Percentiles rank a stretch among this genome's conserved stretches.
phyloP scores from a whole-genome alignment of 2,888 invertebrate genomes.

The Listrodromus nycthemerus region DNA sequence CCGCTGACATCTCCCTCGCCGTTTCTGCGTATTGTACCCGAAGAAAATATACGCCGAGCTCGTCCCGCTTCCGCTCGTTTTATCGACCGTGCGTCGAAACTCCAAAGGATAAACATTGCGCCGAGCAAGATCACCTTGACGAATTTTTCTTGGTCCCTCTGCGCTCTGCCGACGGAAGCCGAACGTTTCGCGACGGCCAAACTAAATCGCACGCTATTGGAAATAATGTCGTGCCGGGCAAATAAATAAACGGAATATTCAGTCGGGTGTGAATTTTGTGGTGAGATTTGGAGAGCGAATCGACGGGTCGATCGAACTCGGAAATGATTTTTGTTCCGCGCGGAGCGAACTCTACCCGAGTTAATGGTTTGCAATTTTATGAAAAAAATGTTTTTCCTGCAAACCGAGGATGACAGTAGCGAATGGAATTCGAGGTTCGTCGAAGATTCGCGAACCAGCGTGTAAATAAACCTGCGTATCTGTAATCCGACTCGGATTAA shows the following conservation, averaged over 20 bases:
- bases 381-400: not conserved
- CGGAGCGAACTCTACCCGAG: too few relatives aligned
- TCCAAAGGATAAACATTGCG: conserved; percentile 13
- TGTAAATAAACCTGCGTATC: not conserved
- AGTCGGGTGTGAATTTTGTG: not conserved
- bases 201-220: not conserved
- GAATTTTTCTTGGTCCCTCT: not conserved
- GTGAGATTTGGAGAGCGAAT: not conserved
- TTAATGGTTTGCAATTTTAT: not conserved
- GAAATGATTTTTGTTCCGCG: not conserved
- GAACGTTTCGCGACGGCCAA: not conserved
- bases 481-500: not conserved
- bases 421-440: not conserved
- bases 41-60: not conserved
- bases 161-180: not conserved
- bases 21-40: conserved; percentile 29
- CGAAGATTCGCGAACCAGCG: not conserved
- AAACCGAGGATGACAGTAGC: not conserved
- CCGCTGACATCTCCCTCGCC: conserved; percentile 7
- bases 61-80: conserved; percentile 33
- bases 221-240: not conserved
- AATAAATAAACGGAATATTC: not conserved
- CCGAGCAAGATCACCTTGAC: not conserved
- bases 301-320: not conserved
- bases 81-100: conserved; percentile 54